A percentile compares a stretch with the other conserved stretches of the same genome.
Evolutionary conservation across 1,140 invertebrate genomes (phyloP).

Genomic region (Lutraria rhynchaena): DNA sequence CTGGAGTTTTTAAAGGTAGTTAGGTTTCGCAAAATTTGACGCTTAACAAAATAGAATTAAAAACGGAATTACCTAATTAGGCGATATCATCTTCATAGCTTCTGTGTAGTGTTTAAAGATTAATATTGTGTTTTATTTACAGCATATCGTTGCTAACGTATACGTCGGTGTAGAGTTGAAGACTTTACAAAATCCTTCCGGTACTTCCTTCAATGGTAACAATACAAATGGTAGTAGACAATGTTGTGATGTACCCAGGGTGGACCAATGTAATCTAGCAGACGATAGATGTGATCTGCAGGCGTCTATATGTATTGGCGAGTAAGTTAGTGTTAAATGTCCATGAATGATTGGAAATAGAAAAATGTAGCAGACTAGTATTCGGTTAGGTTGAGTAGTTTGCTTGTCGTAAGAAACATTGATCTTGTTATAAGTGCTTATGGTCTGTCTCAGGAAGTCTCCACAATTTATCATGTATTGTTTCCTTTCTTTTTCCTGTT

Average conservation of each 20-base stretch:
- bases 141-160: slow-evolving; percentile 48
- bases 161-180: slow-evolving; percentile 35
- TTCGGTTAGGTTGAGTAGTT: too few species aligned
- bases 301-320: slow-evolving; percentile 33
- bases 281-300: slow-evolving; percentile 31
- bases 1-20: too few species aligned
- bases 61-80: background rate
- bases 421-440: too few species aligned
- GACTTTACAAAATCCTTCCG: slow-evolving; percentile 9
- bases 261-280: background rate
- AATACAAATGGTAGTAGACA: slow-evolving; percentile 8
- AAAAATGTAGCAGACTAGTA: too few species aligned
- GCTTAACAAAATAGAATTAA: background rate
- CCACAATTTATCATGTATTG: too few species aligned
- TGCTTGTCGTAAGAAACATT: too few species aligned
- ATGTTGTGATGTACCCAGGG: slow-evolving; percentile 35
- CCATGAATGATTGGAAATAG: too few species aligned
- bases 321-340: too few species aligned
- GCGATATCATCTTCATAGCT: background rate
- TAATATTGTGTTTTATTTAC: background rate
- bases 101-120: too few species aligned
- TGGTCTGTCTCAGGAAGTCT: too few species aligned
- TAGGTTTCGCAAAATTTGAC: too few species aligned
- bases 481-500: too few species aligned
- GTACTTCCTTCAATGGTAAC: slow-evolving; percentile 30